Percentiles rank a stretch among this genome's conserved stretches.
phyloP scores from a whole-genome alignment of 1,140 invertebrate genomes.

The Harlomillsia oculata region DNA sequence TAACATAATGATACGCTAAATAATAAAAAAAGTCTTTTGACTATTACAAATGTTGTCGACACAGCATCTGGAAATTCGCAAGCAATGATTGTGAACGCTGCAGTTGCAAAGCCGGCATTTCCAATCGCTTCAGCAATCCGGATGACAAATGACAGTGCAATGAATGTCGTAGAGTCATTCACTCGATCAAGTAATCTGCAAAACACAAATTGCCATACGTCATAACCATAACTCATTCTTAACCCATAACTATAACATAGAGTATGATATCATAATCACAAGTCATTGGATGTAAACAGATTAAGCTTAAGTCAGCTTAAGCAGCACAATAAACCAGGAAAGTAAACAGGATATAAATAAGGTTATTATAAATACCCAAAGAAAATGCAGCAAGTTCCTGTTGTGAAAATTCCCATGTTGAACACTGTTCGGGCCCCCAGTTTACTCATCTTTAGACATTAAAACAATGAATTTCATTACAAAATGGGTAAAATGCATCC shows the following conservation, averaged over 20 bases:
- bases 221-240: constrained; percentile 19
- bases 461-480: not conserved
- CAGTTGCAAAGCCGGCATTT: constrained; percentile 49
- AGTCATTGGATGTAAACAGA: too few species aligned
- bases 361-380: too few species aligned
- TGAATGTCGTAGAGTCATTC: constrained; percentile 44
- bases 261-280: constrained; percentile 72
- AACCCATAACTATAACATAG: constrained; percentile 43
- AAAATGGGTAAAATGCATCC: not conserved
- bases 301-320: too few species aligned
- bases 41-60: constrained; percentile 48
- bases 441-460: constrained; percentile 24
- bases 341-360: too few species aligned
- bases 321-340: too few species aligned
- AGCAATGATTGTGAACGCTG: constrained; percentile 51
- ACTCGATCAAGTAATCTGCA: constrained; percentile 46
- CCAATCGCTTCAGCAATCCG: constrained; percentile 51
- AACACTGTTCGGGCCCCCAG: constrained; percentile 64
- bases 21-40: not conserved
- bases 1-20: not conserved
- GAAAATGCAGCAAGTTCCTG: constrained; percentile 47
- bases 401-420: constrained; percentile 75
- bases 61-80: constrained; percentile 56
- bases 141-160: constrained; percentile 47
- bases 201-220: constrained; percentile 17